These are phyloP conservation scores for Drosophila nikananu DNA, from an alignment of 1,140 invertebrate species.

Conservation along the genomic window DNA sequence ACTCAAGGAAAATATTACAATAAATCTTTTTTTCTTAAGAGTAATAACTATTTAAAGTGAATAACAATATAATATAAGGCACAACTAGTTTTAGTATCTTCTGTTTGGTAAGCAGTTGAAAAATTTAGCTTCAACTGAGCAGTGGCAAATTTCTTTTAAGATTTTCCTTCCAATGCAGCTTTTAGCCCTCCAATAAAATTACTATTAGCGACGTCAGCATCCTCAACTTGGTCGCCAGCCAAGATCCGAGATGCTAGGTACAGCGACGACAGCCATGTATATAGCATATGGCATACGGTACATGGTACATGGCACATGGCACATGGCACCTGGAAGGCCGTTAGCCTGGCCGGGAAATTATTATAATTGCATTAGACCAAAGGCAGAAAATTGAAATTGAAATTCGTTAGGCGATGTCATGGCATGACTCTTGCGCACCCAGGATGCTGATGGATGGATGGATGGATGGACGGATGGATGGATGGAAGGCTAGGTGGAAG, in stretches of 20 bases:
- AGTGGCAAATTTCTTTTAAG: not conserved
- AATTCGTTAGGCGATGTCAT: constrained; percentile 60
- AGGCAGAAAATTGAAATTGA: constrained; percentile 82
- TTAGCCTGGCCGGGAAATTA: constrained; percentile 66
- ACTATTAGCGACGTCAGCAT: constrained; percentile 63
- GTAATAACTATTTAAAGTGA: not conserved
- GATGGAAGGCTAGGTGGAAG: constrained; percentile 9
- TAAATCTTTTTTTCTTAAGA: not conserved
- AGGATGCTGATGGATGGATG: constrained; percentile 69
- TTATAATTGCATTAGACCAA: constrained; percentile 81
- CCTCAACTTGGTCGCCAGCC: constrained; percentile 66
- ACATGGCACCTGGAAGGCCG: constrained; percentile 56
- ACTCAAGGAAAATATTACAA: not conserved
- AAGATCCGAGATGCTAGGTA: constrained; percentile 38
- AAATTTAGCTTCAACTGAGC: not conserved
- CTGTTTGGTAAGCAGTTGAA: no score
- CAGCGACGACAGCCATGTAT: constrained; percentile 24
- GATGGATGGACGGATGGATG: not conserved
- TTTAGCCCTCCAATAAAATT: constrained; percentile 55
- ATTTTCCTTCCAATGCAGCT: constrained; percentile 5
- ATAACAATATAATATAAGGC: no score
- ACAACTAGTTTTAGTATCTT: no score
- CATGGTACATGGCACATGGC: constrained; percentile 1
- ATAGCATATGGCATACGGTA: constrained; percentile 15
- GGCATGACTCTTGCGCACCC: constrained; percentile 24